These are phyloP conservation scores for Agonopterix arenella DNA, from an alignment of 2,888 invertebrate species.

Conservation along the genomic window DNA sequence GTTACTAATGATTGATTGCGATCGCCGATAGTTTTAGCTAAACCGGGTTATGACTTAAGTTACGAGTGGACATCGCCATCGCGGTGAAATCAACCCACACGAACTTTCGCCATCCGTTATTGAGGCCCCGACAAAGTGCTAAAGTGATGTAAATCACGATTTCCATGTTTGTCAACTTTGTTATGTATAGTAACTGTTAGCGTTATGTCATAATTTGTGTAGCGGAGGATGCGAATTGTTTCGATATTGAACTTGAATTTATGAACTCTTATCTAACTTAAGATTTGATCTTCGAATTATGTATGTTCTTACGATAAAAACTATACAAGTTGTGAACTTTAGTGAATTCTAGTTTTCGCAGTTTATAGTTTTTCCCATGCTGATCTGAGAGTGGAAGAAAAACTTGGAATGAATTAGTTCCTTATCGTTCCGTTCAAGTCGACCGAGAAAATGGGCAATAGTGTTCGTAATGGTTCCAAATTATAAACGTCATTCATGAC, in stretches of 20 bases:
- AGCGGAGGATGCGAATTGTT: slow-evolving; percentile 5
- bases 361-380: no score
- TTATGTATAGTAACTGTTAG: slow-evolving; percentile 11
- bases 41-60: slow-evolving; percentile 19
- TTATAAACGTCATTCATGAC: no score
- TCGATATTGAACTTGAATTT: slow-evolving; percentile 7
- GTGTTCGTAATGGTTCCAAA: no score
- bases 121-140: slow-evolving; percentile 11
- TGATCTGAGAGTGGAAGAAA: no score
- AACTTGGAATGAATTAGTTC: no score
- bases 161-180: slow-evolving; percentile 19
- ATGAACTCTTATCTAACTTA: no score
- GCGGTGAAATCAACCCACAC: slow-evolving; percentile 27
- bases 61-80: slow-evolving; percentile 4
- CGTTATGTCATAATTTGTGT: slow-evolving; percentile 28
- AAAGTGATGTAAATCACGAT: slow-evolving; percentile 31
- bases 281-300: no score
- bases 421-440: no score
- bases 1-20: background rate
- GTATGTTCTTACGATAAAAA: no score
- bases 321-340: no score
- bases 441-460: no score
- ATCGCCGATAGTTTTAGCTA: background rate
- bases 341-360: no score
- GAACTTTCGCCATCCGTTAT: slow-evolving; percentile 28